Base-by-base conservation (phyloP, 2,888 invertebrate species). In the Conus canariensis region DNA sequence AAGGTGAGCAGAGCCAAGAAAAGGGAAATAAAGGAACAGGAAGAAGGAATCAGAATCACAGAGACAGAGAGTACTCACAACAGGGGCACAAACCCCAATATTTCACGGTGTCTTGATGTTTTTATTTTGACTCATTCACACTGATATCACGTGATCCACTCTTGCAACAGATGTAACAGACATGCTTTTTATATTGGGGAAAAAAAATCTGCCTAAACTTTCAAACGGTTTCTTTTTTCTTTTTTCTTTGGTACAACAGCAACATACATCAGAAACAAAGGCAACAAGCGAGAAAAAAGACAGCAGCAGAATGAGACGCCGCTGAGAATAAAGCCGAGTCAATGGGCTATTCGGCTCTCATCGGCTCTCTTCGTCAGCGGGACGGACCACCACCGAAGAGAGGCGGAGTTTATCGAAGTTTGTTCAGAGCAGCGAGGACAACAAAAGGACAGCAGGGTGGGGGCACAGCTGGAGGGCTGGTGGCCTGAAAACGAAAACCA, bases 281-380 rank as follows among this genome's bases (percentile, higher is more conserved):
- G 80, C 30, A 30, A 30, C 45, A 30, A 25, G 14, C 16, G 12
- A 80, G 16, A n/a, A 56, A 0, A 56, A 16, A 25, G 16, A 19
- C 10, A 14, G 8, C 19, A 58, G 45, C 45, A 45, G 45, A 45
- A 2, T 45, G 45, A 45, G 3, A 45, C 45, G 4, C 45, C 85
- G 25, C 85, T 85, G 85, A n/a, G 56, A 60, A 19, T 25, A 58
- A 80, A 56, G 88, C 88, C 88, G 59, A 88, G 80, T 88, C 88
- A 88, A 88, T 88, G 88, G 82, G 88, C 82, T 58, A 59, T 82
- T 88, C 88, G 88, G 88, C 88, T 80, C 88, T 88, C 88, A 80
- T 88, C 88, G 88, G 88, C 88, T 82, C 60, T 82, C 88, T 64
- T 88, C 88, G 88, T 74, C 60, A 80, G 88, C 82, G n/a, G 60